These are phyloP conservation scores for Urocyon cinereoargenteus DNA, from an alignment of 2,797 vertebrate genomes.

Conservation along the genomic window DNA sequence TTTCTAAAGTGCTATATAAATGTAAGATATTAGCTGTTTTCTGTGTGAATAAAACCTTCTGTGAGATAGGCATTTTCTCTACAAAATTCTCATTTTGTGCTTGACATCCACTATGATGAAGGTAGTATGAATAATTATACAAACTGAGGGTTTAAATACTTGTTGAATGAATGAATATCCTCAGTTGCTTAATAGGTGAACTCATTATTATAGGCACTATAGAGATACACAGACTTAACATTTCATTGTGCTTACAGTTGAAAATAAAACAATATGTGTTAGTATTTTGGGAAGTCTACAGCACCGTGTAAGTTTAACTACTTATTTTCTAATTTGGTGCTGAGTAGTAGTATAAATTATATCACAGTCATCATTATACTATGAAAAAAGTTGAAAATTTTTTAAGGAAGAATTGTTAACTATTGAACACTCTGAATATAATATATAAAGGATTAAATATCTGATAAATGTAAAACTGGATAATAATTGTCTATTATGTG, in stretches of 20 bases:
- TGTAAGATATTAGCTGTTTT: neutral
- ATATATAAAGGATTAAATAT: constrained; percentile 27
- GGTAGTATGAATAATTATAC: neutral
- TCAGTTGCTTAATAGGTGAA: neutral
- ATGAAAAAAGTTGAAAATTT: constrained; percentile 19
- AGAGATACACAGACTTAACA: neutral
- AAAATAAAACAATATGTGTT: constrained; percentile 21
- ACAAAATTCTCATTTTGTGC: constrained; percentile 38
- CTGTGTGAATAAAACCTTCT: constrained; percentile 47
- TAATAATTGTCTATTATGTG: neutral
- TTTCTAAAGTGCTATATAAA: constrained; percentile 18
- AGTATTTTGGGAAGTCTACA: constrained; percentile 37
- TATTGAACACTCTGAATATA: constrained; percentile 29
- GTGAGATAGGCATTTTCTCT: constrained; percentile 22
- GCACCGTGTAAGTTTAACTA: constrained; percentile 42
- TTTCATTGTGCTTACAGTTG: constrained; percentile 34
- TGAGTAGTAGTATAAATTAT: constrained; percentile 22
- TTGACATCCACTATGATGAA: constrained; percentile 28
- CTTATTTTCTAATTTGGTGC: constrained; percentile 57
- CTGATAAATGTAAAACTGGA: constrained; percentile 10
- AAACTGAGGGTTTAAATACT: constrained; percentile 12
- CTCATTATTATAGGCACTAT: constrained; percentile 13
- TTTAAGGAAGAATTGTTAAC: neutral
- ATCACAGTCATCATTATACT: neutral
- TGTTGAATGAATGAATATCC: constrained; percentile 4